Evolutionary conservation across 1,140 invertebrate species (phyloP).

Genomic region (Drosophila hydei): DNA sequence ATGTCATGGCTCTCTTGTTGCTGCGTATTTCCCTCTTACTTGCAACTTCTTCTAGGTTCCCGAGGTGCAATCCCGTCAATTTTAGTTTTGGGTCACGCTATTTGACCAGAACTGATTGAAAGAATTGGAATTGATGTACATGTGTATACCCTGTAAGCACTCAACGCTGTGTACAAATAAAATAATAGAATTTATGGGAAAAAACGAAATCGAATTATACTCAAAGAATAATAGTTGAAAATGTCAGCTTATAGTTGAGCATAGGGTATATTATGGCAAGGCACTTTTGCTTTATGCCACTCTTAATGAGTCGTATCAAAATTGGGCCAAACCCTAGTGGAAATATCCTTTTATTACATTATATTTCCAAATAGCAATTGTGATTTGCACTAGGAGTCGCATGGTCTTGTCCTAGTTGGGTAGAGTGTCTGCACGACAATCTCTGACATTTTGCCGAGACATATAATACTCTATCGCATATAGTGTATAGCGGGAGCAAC

Average conservation of each 20-base stretch:
- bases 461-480: too few species aligned
- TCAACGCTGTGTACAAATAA: too few species aligned
- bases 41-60: slow-evolving; percentile 52
- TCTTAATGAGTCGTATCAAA: slow-evolving; percentile 41
- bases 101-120: slow-evolving; percentile 27
- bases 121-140: slow-evolving; percentile 8
- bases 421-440: slow-evolving; percentile 8
- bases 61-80: slow-evolving; percentile 39
- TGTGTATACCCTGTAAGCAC: slow-evolving; percentile 1
- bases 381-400: slow-evolving; percentile 47
- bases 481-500: too few species aligned
- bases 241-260: background rate
- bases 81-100: slow-evolving; percentile 72
- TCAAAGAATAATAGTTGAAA: too few species aligned
- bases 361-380: slow-evolving; percentile 29
- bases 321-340: slow-evolving; percentile 74
- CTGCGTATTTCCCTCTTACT: slow-evolving; percentile 61
- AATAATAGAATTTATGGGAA: too few species aligned
- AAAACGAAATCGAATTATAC: too few species aligned
- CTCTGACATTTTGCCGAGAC: too few species aligned
- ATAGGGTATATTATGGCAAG: background rate
- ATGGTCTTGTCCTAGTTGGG: slow-evolving; percentile 16
- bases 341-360: slow-evolving; percentile 79
- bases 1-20: slow-evolving; percentile 12
- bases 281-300: too few species aligned